Evolutionary conservation across 1,140 invertebrate species (phyloP), one percentile per base, ranked within the genome.

Genomic region (Drosophila littoralis): DNA sequence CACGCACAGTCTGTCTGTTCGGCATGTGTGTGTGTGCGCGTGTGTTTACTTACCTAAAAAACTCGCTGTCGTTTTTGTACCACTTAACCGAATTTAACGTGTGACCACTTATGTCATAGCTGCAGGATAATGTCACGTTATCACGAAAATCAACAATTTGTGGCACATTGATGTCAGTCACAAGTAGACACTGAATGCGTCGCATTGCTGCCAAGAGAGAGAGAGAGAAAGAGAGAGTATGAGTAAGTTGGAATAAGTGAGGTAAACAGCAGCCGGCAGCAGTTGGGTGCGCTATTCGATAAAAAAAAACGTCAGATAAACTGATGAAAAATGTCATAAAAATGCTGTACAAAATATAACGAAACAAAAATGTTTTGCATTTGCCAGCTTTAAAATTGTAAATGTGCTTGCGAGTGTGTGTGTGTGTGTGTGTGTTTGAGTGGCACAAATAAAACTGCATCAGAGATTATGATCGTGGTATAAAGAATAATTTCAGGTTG

Each of bases 1-100:
- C 61, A 57, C 9, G 42, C 17, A 42, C 43, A 77, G 46, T 8
- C 50, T 8, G 7, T 5, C 32, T n/a, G 12, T 3, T n/a, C 2
- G n/a, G 22, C 2, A 9, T 51, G 13, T 46, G 40, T 13, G 43
- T 57, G 40, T 13, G 43, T n/a, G 17, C 22, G 43, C 28, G 13
- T 36, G 28, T n/a, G 7, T 22, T 50, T 59, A 90, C 91, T 88
- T 93, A 95, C 75, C 95, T 93, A 92, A 95, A 97, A 92, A 96
- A 96, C 90, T 97, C 95, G 74, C 93, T 93, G 51, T 94, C 94
- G 64, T 96, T 95, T 83, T 96, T 96, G 92, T 96, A 96, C 96
- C 96, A 97, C 92, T 96, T 96, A 75, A 96, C 95, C 9, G 96
- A 96, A 92, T 96, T 96, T 32, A 97, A 93, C 13, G 93, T 92